Evolutionary conservation across 2,113 vertebrate genomes (phyloP), one percentile per base, ranked within the genome.

Genomic region (human): DNA sequence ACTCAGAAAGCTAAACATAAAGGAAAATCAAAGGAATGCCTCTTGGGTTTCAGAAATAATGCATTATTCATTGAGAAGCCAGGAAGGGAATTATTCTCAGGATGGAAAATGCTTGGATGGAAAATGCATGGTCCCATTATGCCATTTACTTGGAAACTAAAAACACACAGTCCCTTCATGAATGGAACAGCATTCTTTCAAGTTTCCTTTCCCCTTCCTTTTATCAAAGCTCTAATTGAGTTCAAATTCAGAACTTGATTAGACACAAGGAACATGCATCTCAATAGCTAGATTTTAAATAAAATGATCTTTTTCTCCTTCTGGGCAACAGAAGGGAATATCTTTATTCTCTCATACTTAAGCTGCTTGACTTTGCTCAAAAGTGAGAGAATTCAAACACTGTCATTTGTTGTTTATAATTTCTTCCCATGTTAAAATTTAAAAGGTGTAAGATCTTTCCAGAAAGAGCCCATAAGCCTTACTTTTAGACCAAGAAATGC

Each of bases 61-160:
- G 94, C 87, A 98, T 97, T 98, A 98, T 98, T 97, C 98, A 98
- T 96, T 97, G 95, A 98, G 98, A 98, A 98, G 93, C 94, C 90
- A 94, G 78, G 94, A 94, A 98, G 97, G 93, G 97, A 98, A 94
- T 98, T 98, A 95, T 98, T 98, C 98, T 98, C 97, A 98, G 97
- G 97, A 90, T 98, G 97, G 98, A 98, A 97, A 98, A 98, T 97
- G 97, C 96, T 91, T 97, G 89, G 93, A 97, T 98, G 98, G 97
- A 98, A 98, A 98, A 98, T 98, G 95, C 98, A 98, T 96, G 96
- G 97, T 73, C 83, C 92, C 88, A 98, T 98, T 98, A 98, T 98
- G 98, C 97, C 98, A 98, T 96, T 96, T 97, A 89, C 95, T 97
- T 95, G 96, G 98, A 98, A 98, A 98, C 96, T 97, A 92, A 96